phyloP scores from a whole-genome alignment of 2,888 invertebrate genomes.

The Ctena decussata region DNA sequence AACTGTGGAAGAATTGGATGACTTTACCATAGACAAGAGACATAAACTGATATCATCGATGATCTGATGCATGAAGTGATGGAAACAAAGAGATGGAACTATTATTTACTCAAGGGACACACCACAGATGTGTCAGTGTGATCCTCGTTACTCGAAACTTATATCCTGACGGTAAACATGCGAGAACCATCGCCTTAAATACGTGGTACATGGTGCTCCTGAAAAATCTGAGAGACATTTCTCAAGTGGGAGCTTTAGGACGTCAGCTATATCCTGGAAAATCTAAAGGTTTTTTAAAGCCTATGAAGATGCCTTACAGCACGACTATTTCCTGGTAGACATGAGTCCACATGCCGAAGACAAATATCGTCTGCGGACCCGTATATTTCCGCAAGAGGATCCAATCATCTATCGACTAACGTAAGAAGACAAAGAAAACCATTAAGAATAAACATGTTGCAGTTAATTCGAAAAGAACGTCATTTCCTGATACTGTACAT shows the following conservation, averaged over 20 bases:
- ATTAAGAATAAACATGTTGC: no score
- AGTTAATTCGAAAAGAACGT: no score
- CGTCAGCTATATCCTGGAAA: slow-evolving; percentile 25
- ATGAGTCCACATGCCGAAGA: slow-evolving; percentile 16
- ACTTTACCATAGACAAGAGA: neutral
- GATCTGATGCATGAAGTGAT: slow-evolving; percentile 45
- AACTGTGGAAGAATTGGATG: neutral
- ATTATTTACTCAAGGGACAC: slow-evolving; percentile 29
- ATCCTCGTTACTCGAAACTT: slow-evolving; percentile 22
- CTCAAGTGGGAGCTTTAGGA: neutral
- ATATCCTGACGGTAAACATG: slow-evolving; percentile 21
- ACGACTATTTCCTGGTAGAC: slow-evolving; percentile 23
- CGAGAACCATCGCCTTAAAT: slow-evolving; percentile 38
- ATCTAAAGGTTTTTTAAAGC: slow-evolving; percentile 12
- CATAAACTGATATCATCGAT: slow-evolving; percentile 39
- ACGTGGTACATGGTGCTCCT: slow-evolving; percentile 25
- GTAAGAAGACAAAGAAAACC: no score
- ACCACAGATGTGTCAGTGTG: slow-evolving; percentile 32
- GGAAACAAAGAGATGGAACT: slow-evolving; percentile 25
- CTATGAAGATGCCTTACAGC: slow-evolving; percentile 11
- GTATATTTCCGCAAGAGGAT: slow-evolving; percentile 23
- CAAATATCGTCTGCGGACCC: slow-evolving; percentile 19
- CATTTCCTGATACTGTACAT: no score
- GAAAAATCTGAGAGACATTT: slow-evolving; percentile 30
- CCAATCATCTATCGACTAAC: slow-evolving; percentile 13